Base-by-base conservation (phyloP, 1,140 invertebrate genomes). In the Nymphalis io region DNA sequence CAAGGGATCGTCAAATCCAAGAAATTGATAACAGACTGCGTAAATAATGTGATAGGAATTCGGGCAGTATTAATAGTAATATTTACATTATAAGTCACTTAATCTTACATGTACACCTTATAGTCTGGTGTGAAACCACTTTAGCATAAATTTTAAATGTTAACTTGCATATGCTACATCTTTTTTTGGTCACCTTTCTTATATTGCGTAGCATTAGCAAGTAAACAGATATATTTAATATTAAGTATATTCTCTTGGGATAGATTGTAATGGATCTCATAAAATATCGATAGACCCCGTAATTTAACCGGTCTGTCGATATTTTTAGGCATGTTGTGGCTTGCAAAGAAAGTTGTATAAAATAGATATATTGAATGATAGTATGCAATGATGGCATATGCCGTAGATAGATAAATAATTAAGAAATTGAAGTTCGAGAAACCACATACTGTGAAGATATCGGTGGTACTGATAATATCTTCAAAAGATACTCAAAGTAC, bases 51-150 rank as follows among this genome's bases (percentile, higher is more conserved):
- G 78, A 80, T 83, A 79, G 59, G 70, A 77, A 69, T n/a, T 77
- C 72, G 69, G 69, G 75, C 83, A 87, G 83, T 88, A 88, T 87
- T 85, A 82, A 62, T 72, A 65, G 78, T 76, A 81, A 81, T 88
- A 87, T 88, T 82, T 75, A 69, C 68, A 64, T 62, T 63, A 74
- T 78, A 76, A 74, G 71, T 68, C 75, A 74, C 65, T 68, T 76
- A 68, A 74, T 68, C 60, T 75, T 78, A 81, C 55, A 60, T 33
- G 4, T 72, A 61, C 71, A 74, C 55, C 15, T 39, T 58, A 40
- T 75, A 64, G 57, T 66, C 58, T 70, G 64, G 80, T 27, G 20
- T 59, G 60, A 67, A 68, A 59, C 72, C 55, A 76, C 78, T 82
- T 82, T 55, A 60, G 60, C 48, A 58, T 39, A 33, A 66, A 69